Evolutionary conservation across 35 echinoderm and acorn worm species (phyloP).

Genomic region (Heliocidaris erythrogramma): DNA sequence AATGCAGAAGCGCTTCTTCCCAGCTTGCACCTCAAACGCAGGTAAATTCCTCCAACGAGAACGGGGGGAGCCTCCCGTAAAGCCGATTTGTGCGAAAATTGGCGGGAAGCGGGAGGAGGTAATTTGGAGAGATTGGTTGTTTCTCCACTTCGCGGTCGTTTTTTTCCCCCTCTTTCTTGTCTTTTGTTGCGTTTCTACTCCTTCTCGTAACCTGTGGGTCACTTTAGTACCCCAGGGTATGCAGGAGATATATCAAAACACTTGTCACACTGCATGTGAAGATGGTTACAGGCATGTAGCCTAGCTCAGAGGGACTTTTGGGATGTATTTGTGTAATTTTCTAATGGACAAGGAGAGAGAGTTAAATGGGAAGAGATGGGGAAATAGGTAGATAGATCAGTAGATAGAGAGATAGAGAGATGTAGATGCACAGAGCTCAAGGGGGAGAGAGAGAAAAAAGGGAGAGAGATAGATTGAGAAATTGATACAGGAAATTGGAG

Average conservation of each 20-base stretch:
- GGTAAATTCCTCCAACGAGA: not conserved
- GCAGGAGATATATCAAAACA: not conserved
- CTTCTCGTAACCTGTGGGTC: not conserved
- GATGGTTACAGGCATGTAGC: not conserved
- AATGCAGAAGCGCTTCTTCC: not conserved
- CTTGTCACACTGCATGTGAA: not conserved
- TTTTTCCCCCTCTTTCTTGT: not conserved
- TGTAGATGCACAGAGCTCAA: too few relatives aligned
- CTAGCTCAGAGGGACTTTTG: not conserved
- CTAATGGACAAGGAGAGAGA: not conserved
- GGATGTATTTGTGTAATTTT: not conserved
- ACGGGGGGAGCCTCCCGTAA: not conserved
- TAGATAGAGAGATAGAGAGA: not conserved
- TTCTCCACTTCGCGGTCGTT: not conserved
- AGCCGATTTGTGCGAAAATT: not conserved
- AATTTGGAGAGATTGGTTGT: constrained; percentile 17
- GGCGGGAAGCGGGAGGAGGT: not conserved
- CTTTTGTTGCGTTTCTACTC: not conserved
- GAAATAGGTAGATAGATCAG: not conserved
- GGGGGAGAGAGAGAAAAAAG: too few relatives aligned
- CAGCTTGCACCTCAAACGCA: not conserved
- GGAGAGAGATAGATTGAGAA: too few relatives aligned
- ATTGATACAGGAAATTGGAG: not conserved
- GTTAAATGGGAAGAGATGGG: not conserved
- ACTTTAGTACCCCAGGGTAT: not conserved